Conservation (phyloP, 2,797 vertebrate species). For the Diglossa cyanea region DNA sequence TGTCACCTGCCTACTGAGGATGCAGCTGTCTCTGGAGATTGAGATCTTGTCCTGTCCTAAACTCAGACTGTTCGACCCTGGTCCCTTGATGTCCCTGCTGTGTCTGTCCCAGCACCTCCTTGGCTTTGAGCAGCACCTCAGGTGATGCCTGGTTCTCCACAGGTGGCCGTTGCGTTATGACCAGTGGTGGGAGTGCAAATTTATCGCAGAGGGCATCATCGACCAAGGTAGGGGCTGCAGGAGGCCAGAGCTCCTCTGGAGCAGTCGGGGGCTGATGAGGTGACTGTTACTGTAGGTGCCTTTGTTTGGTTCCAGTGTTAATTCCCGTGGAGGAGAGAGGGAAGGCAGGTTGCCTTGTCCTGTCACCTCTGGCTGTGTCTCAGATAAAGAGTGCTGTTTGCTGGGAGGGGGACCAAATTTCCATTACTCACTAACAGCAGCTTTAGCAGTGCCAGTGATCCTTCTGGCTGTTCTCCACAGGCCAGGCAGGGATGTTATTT, state of each 20-base stretch:
- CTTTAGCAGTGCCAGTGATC: background rate
- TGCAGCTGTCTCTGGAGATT: background rate
- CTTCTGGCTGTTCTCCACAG: background rate
- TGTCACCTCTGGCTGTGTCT: background rate
- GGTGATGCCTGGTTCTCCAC: background rate
- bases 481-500: background rate
- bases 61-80: background rate
- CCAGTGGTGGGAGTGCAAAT: conserved; percentile 99
- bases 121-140: background rate
- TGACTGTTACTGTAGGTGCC: background rate
- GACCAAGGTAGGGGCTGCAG: conserved; percentile 86
- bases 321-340: background rate
- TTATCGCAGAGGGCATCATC: conserved; percentile 97
- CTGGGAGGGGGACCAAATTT: background rate
- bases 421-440: background rate
- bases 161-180: conserved; percentile 97
- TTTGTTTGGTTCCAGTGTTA: background rate
- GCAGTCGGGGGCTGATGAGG: background rate
- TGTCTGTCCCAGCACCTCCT: background rate
- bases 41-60: background rate
- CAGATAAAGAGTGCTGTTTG: background rate
- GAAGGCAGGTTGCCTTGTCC: background rate
- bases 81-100: background rate
- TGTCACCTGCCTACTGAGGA: background rate
- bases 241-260: background rate